Evolutionary conservation across 2,113 vertebrate genomes (phyloP).

Genomic region (Pangasianodon hypophthalmus): DNA sequence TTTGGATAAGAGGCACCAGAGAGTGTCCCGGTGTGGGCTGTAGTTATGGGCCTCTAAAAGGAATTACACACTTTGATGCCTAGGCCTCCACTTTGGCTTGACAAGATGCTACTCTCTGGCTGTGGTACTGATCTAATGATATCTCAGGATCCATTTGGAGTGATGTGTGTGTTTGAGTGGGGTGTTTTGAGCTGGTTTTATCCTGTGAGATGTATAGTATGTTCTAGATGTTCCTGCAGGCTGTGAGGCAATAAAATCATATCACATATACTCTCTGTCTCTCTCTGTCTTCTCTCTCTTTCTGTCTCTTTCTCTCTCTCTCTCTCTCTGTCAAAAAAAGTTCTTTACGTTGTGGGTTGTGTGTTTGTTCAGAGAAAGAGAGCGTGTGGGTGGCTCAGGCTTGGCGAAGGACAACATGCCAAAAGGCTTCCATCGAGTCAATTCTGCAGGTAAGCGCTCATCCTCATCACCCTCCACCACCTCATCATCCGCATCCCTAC

Average conservation of each 20-base stretch:
- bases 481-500: not conserved
- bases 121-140: constrained; percentile 46
- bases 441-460: constrained; percentile 69
- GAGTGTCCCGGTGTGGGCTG: constrained; percentile 24
- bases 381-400: constrained; percentile 49
- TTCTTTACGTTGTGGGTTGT: not conserved
- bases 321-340: constrained; percentile 1
- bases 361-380: constrained; percentile 52
- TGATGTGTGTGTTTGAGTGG: constrained; percentile 6
- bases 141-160: constrained; percentile 35
- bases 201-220: not conserved
- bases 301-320: constrained; percentile 41
- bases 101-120: constrained; percentile 44
- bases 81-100: constrained; percentile 22
- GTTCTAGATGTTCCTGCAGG: not conserved
- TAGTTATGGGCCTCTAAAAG: constrained; percentile 40
- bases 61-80: constrained; percentile 46
- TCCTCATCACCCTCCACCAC: not conserved
- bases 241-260: constrained; percentile 6
- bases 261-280: constrained; percentile 9
- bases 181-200: constrained; percentile 1
- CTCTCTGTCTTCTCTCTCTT: constrained; percentile 42
- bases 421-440: constrained; percentile 72
- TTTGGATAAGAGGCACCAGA: constrained; percentile 42
- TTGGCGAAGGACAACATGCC: constrained; percentile 60